These are phyloP conservation scores for Idaea aversata DNA, from an alignment of 2,888 invertebrate species.

Conservation along the genomic window DNA sequence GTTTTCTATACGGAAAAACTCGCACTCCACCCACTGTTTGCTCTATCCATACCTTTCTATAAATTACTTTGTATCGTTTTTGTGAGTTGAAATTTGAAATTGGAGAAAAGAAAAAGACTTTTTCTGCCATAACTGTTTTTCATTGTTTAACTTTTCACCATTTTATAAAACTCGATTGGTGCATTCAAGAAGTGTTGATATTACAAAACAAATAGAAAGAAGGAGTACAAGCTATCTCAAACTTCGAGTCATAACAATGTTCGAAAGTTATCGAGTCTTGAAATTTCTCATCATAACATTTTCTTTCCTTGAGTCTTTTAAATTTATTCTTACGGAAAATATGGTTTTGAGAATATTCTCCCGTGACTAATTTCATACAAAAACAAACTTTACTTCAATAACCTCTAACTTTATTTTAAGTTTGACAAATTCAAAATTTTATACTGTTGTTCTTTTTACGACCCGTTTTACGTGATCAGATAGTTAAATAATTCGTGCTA, in stretches of 20 bases:
- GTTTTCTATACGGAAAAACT: too few relatives aligned
- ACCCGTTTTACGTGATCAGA: too few relatives aligned
- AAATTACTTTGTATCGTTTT: too few relatives aligned
- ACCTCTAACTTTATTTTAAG: background rate
- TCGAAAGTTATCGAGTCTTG: constrained; percentile 31
- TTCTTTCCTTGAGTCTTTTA: constrained; percentile 14
- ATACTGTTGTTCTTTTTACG: too few relatives aligned
- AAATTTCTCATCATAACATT: constrained; percentile 27
- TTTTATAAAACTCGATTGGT: background rate
- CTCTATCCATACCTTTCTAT: too few relatives aligned
- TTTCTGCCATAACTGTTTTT: background rate
- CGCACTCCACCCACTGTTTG: too few relatives aligned
- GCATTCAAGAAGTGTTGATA: background rate
- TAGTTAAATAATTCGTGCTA: too few relatives aligned
- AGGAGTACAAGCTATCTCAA: constrained; percentile 7
- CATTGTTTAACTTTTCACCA: background rate
- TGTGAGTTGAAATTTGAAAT: too few relatives aligned
- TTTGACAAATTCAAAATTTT: background rate
- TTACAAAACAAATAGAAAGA: constrained; percentile 9
- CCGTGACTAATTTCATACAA: constrained; percentile 5
- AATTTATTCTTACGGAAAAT: constrained; percentile 9
- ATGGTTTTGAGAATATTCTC: background rate
- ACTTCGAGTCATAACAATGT: constrained; percentile 17
- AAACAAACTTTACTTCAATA: background rate
- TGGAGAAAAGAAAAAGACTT: too few relatives aligned